Percentiles rank a stretch among this genome's conserved stretches.
These are phyloP conservation scores for Drosophila fuyamai DNA, from an alignment of 1,140 invertebrate species.

Conservation along the genomic window DNA sequence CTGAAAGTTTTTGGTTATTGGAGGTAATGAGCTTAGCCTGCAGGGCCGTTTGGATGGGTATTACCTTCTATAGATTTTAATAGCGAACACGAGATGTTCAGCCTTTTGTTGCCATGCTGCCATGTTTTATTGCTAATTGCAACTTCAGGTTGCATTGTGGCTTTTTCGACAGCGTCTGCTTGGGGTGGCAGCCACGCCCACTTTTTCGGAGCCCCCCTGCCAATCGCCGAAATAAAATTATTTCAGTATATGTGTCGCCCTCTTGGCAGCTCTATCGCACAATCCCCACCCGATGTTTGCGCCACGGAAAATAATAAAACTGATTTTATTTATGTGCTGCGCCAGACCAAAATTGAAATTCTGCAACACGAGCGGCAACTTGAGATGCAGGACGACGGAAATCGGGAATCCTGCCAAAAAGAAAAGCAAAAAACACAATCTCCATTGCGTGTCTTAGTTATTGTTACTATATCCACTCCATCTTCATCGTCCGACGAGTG, in stretches of 20 bases:
- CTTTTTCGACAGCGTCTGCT: slow-evolving; percentile 31
- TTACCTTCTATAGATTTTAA: slow-evolving; percentile 8
- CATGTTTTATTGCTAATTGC: slow-evolving; percentile 70
- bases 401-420: neutral
- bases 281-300: slow-evolving; percentile 20
- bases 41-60: neutral
- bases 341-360: slow-evolving; percentile 76
- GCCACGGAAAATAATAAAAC: slow-evolving; percentile 73
- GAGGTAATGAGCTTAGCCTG: slow-evolving; percentile 35
- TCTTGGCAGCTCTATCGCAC: slow-evolving; percentile 56
- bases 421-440: neutral
- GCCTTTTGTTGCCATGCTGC: slow-evolving; percentile 33
- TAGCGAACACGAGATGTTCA: slow-evolving; percentile 18
- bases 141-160: slow-evolving; percentile 67
- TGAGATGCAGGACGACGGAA: slow-evolving; percentile 25
- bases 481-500: slow-evolving; percentile 6
- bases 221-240: neutral
- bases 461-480: slow-evolving; percentile 24
- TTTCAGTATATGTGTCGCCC: slow-evolving; percentile 23
- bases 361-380: slow-evolving; percentile 54
- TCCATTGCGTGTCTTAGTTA: slow-evolving; percentile 45
- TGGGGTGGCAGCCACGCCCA: neutral
- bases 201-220: no score
- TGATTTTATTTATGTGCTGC: slow-evolving; percentile 79
- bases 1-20: slow-evolving; percentile 2